Percentiles rank a stretch among this genome's conserved stretches.
Evolutionary conservation across 1,140 invertebrate genomes (phyloP).

Genomic region (Dreissena polymorpha): DNA sequence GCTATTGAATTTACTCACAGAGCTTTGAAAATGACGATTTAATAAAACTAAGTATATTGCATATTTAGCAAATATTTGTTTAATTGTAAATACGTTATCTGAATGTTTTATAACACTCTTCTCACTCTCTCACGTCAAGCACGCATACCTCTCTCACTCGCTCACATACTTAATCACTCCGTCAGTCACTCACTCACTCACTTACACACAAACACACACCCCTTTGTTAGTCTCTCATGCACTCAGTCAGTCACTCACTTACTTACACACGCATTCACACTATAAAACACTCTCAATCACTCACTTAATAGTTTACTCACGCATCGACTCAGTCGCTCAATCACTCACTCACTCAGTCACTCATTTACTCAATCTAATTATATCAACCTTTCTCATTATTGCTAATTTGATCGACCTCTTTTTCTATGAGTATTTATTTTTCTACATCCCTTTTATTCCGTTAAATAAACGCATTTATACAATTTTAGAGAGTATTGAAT

Average conservation of each 20-base stretch:
- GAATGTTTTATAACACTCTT: too few species aligned
- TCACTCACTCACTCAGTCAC: not conserved
- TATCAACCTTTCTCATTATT: not conserved
- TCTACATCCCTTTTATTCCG: not conserved
- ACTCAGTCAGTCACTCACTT: not conserved
- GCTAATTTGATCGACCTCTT: not conserved
- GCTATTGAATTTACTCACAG: too few species aligned
- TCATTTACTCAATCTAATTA: not conserved
- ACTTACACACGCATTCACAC: not conserved
- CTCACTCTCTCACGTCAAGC: not conserved
- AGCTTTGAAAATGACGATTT: too few species aligned
- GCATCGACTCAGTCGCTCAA: not conserved
- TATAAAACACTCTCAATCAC: not conserved
- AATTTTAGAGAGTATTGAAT: slow-evolving; percentile 81
- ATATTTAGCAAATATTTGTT: too few species aligned
- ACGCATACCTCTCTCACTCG: not conserved
- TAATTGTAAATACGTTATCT: too few species aligned
- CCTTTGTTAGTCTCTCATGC: too few species aligned
- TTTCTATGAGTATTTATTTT: not conserved
- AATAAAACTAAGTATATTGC: too few species aligned
- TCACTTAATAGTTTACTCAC: not conserved
- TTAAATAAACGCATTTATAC: not conserved
- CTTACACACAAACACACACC: not conserved
- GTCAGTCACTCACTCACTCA: slow-evolving; percentile 13
- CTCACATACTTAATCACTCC: too few species aligned